phyloP scores from a whole-genome alignment of 2,888 invertebrate species.

The Panzeria rudis region DNA sequence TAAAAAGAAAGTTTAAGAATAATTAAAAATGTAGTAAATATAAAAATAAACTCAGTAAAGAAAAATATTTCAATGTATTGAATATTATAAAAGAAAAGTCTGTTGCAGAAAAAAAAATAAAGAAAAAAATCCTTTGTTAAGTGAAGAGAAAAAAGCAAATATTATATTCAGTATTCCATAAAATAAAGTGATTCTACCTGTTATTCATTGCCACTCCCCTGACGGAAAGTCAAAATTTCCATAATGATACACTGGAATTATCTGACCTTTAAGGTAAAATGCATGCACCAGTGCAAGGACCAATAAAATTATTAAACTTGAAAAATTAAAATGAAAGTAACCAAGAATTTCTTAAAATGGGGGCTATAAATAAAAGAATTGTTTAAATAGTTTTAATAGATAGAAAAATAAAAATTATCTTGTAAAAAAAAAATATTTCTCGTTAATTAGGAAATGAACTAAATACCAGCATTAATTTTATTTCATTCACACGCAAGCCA shows the following conservation, averaged over 20 bases:
- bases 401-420: not conserved
- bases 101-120: not conserved
- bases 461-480: not conserved
- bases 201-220: not conserved
- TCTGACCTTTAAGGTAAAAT: conserved; percentile 52
- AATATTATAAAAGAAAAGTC: not conserved
- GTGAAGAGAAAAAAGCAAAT: not conserved
- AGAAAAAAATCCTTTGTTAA: not conserved
- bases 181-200: not conserved
- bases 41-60: not conserved
- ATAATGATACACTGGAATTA: conserved; percentile 48
- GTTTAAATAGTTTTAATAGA: too few species aligned
- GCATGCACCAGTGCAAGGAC: not conserved
- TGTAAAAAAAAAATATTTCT: not conserved
- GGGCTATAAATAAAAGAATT: not conserved
- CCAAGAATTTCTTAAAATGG: not conserved
- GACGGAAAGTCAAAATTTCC: conserved; percentile 14
- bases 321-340: not conserved
- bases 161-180: not conserved
- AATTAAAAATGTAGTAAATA: not conserved
- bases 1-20: conserved; percentile 14
- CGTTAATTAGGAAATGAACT: not conserved
- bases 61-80: not conserved
- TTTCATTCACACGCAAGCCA: not conserved
- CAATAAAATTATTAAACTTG: not conserved